phyloP scores from a whole-genome alignment of 92 coral and sea anemone species.

The Isaurus tuberculatus region DNA sequence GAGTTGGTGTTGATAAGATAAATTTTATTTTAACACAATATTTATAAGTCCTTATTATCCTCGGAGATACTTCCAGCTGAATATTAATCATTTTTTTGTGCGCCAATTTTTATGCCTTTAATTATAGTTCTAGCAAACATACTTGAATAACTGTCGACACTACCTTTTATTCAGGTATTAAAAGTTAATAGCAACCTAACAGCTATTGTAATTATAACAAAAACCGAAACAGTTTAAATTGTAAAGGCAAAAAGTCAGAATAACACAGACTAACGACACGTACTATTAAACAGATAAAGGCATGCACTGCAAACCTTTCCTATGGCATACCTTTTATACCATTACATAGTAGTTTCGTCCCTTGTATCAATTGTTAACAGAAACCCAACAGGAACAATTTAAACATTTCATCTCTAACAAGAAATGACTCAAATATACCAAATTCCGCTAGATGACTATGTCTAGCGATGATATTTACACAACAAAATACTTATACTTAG shows the following conservation, averaged over 20 bases:
- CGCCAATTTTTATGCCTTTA: conserved; percentile 23
- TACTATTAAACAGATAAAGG: conserved; percentile 20
- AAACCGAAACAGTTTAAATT: conserved; percentile 25
- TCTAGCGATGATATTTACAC: conserved; percentile 10
- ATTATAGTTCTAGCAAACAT: conserved; percentile 20
- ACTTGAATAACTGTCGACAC: conserved; percentile 22
- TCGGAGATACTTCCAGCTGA: conserved; percentile 12
- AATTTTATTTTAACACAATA: conserved; percentile 11
- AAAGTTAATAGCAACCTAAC: conserved; percentile 24
- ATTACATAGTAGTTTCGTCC: conserved; percentile 27
- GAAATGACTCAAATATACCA: conserved; percentile 19
- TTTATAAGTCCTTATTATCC: neutral
- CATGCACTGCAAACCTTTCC: conserved; percentile 24
- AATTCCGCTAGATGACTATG: conserved; percentile 14
- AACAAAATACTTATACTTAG: neutral
- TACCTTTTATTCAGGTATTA: conserved; percentile 23
- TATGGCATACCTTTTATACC: conserved; percentile 19
- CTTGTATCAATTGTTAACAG: conserved; percentile 16
- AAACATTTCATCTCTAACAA: conserved; percentile 5
- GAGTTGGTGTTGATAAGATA: conserved; percentile 3
- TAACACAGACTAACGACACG: conserved; percentile 24
- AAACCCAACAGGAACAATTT: conserved; percentile 7
- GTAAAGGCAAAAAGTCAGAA: conserved; percentile 24
- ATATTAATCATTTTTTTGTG: conserved; percentile 19
- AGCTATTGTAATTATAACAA: conserved; percentile 17